Evolutionary conservation across 2,113 vertebrate genomes (phyloP), one percentile per base, ranked within the genome.

Genomic region (Pollimyrus isidori): DNA sequence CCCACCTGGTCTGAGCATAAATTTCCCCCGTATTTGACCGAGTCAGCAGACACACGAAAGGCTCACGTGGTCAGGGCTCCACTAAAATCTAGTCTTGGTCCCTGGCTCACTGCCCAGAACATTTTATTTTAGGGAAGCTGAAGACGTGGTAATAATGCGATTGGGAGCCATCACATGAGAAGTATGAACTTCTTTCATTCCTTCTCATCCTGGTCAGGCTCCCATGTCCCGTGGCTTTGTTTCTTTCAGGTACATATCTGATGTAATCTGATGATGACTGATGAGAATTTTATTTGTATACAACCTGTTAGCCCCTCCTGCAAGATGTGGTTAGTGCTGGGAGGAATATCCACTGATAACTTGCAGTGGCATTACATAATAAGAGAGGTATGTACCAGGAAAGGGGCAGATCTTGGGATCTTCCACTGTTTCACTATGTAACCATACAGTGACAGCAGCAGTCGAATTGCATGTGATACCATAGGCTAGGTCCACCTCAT

Each of bases 41-140:
- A 62, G 87, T 42, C 53, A 87, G 87, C 83, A 86, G 21, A 15
- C 46, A 50, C 4, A 26, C n/a, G n/a, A 69, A 19, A 13, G 45
- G 21, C 23, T 26, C 46, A n/a, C 23, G 5, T 26, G 83, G 11
- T 48, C 1, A 21, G 23, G 21, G 30, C 1, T 42, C 23, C 0
- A 3, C 21, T 53, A 42, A 26, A 9, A 56, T 17, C 15, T 45
- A 23, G 53, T 42, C 56, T 39, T 39, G 19, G 15, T 23, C 23
- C 2, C 39, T 87, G 87, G 52, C 87, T 45, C 9, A 1, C 19
- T n/a, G 87, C 87, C 87, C 53, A 62, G 87, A 42, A 87, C 87
- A 46, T 65, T 56, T 45, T 87, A 87, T 87, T 87, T 87, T 87
- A 23, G 83, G 23, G 87, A 87, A 58, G 19, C 87, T 42, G 50